Evolutionary conservation across 2,888 invertebrate species (phyloP).

Genomic region (Masnerella sp.): DNA sequence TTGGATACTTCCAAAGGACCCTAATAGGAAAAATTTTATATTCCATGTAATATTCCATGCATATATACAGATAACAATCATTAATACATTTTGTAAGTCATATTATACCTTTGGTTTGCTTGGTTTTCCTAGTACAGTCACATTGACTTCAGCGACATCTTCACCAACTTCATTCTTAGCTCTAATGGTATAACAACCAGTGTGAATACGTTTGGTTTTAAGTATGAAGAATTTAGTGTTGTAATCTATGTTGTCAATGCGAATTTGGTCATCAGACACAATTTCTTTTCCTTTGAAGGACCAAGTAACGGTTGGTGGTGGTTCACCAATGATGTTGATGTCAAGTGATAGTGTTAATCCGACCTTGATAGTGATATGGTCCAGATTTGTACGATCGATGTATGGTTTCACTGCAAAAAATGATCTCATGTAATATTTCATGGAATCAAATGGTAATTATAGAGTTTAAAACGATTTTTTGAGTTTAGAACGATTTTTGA

Average conservation of each 20-base stretch:
- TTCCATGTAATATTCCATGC: too few relatives aligned
- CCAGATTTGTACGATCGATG: conserved; percentile 94
- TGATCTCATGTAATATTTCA: too few relatives aligned
- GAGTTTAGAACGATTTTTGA: too few relatives aligned
- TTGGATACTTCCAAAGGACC: conserved; percentile 94
- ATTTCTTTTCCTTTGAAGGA: conserved; percentile 85
- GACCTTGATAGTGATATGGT: conserved; percentile 90
- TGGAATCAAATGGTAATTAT: too few relatives aligned
- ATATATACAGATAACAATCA: too few relatives aligned
- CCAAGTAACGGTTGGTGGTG: conserved; percentile 96
- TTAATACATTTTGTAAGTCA: too few relatives aligned
- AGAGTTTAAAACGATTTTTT: too few relatives aligned
- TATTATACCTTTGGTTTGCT: conserved; percentile 81
- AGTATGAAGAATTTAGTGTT: conserved; percentile 94
- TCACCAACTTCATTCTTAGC: conserved; percentile 96
- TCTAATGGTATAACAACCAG: conserved; percentile 92
- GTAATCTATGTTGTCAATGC: conserved; percentile 91
- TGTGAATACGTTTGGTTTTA: conserved; percentile 88
- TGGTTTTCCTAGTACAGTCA: conserved; percentile 90
- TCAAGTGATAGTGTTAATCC: conserved; percentile 93
- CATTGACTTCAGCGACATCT: conserved; percentile 93
- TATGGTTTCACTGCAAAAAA: conserved; percentile 89
- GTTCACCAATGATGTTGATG: conserved; percentile 94
- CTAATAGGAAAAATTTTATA: conserved; percentile 63
- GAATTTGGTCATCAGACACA: conserved; percentile 81